phyloP scores from a whole-genome alignment of 2,797 vertebrate genomes.

The Chiroxiphia lanceolata region DNA sequence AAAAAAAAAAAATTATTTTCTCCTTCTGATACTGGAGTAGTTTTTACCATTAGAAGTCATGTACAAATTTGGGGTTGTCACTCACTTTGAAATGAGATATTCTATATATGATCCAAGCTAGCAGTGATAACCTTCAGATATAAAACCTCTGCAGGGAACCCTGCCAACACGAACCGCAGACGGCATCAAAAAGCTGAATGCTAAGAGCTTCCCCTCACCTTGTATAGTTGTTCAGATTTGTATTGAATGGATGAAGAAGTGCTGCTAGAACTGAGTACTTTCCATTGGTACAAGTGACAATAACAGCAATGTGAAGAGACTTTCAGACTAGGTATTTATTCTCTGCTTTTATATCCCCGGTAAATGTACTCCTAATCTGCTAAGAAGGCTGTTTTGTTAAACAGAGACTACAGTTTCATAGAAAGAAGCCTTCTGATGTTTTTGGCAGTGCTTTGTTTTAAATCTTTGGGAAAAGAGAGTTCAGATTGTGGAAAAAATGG shows the following conservation, averaged over 20 bases:
- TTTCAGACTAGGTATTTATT: not conserved
- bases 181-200: not conserved
- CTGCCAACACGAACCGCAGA: not conserved
- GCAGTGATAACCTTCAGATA: not conserved
- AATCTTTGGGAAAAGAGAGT: not conserved
- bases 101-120: not conserved
- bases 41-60: not conserved
- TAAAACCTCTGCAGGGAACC: not conserved
- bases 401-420: not conserved
- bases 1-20: not conserved
- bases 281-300: not conserved
- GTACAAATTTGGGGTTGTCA: not conserved
- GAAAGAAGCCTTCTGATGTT: not conserved
- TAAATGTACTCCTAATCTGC: not conserved
- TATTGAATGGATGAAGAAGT: not conserved
- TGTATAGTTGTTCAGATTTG: not conserved
- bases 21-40: not conserved
- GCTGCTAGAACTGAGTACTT: not conserved
- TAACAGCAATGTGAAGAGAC: not conserved
- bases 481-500: not conserved
- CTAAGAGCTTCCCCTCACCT: not conserved
- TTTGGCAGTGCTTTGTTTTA: not conserved
- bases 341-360: not conserved
- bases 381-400: not conserved
- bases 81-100: not conserved